Conservation (phyloP, 2,113 vertebrate genomes). For the Stegostoma tigrinum region DNA sequence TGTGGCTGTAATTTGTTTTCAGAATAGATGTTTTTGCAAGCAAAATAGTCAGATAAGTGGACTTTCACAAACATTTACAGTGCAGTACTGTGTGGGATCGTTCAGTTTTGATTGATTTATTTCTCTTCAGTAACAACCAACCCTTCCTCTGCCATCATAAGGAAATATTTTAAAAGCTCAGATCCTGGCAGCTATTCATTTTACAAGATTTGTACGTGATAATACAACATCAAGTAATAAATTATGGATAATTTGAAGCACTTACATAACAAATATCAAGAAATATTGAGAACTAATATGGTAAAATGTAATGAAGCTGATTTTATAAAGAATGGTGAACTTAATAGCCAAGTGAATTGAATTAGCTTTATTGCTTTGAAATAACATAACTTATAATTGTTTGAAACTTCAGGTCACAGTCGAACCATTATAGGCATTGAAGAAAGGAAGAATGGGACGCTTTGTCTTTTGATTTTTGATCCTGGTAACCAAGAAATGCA, state of each 20-base stretch:
- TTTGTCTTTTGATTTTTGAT: constrained; percentile 80
- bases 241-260: not conserved
- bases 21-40: not conserved
- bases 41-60: not conserved
- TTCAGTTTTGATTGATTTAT: not conserved
- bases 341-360: not conserved
- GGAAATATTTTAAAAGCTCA: not conserved
- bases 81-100: not conserved
- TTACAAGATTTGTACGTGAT: not conserved
- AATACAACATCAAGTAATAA: not conserved
- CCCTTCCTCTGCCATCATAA: not conserved
- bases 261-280: not conserved
- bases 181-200: not conserved
- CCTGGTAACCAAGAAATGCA: constrained; percentile 70
- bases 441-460: constrained; percentile 70
- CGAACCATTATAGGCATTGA: constrained; percentile 81
- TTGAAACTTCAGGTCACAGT: constrained; percentile 70
- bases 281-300: not conserved
- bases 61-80: not conserved
- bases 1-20: not conserved
- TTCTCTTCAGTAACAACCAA: not conserved
- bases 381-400: constrained; percentile 29
- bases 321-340: not conserved
- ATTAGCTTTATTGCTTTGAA: not conserved
- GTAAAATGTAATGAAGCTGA: not conserved